Base-by-base conservation (phyloP, 2,888 invertebrate species). In the Mystacides longicornis region DNA sequence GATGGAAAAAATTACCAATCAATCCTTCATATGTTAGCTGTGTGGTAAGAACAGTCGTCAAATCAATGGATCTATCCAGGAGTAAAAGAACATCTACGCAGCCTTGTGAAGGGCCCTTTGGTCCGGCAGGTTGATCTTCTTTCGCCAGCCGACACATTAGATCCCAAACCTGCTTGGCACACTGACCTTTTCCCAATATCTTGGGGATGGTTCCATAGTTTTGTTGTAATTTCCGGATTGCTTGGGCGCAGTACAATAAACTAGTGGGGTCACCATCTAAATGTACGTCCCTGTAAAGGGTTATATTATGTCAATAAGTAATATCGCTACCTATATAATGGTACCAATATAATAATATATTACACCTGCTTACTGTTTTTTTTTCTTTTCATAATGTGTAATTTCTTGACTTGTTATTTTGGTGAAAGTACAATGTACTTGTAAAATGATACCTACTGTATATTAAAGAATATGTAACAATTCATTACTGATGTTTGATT, bases 1-100 rank as follows among this genome's bases (percentile, higher is more conserved):
- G 18, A 43, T 43, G 16, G 7, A 43, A 43, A 43, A 5, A 43
- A 62, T 60, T 62, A 76, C 77, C 78, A 61, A 99, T 91, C 5
- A 99, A 79, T 2, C 98, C 99, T 71, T 97, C 97, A 65, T 98
- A 99, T 0, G 98, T 98, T 31, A 97, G 81, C 67, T 98, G 99
- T 0, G 95, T 95, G 1, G 92, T 86, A 65, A 99, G 77, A 1
- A 95, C 92, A 48, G 94, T 91, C 49, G 98, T 81, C 52, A 95
- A 81, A 78, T 99, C 99, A 2, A 95, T 81, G 45, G 87, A 85
- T 22, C 99, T 80, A 71, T 99, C 99, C 1, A 99, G 74, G 47
- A 99, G 72, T 5, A 99, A 75, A 56, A 98, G 78, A 68, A 91
- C 90, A 69, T 97, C 95, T 48, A 98, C 93, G 54, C 78, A 75